phyloP scores from a whole-genome alignment of 1,140 invertebrate genomes.

The Drosophila pachea region DNA sequence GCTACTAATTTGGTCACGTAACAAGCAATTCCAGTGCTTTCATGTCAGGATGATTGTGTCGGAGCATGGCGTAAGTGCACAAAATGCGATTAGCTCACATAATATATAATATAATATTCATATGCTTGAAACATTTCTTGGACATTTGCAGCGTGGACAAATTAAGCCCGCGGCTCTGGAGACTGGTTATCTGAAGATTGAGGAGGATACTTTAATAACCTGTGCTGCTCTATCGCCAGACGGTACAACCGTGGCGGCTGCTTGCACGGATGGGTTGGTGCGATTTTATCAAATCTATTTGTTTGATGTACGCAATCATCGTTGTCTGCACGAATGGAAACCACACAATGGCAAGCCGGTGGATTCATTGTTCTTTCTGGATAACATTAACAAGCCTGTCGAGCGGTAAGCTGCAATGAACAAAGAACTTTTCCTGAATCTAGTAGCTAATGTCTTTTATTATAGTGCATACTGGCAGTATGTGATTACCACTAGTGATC shows the following conservation, averaged over 20 bases:
- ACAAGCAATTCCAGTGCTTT: slow-evolving; percentile 80
- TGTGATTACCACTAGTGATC: slow-evolving; percentile 92
- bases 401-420: slow-evolving; percentile 85
- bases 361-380: slow-evolving; percentile 92
- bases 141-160: slow-evolving; percentile 50
- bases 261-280: slow-evolving; percentile 90
- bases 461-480: slow-evolving; percentile 88
- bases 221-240: slow-evolving; percentile 95
- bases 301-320: slow-evolving; percentile 83
- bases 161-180: slow-evolving; percentile 79
- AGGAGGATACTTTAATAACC: slow-evolving; percentile 86
- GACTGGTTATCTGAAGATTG: slow-evolving; percentile 83
- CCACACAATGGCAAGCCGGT: slow-evolving; percentile 92
- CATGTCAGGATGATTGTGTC: slow-evolving; percentile 66
- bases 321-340: slow-evolving; percentile 93
- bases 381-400: slow-evolving; percentile 91
- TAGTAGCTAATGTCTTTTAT: background rate
- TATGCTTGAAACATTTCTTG: background rate
- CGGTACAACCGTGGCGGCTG: slow-evolving; percentile 94
- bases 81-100: background rate
- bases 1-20: slow-evolving; percentile 89
- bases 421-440: background rate
- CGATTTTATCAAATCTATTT: slow-evolving; percentile 92
- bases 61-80: slow-evolving; percentile 65
- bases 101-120: too few relatives aligned